Evolutionary conservation across 2,113 vertebrate species (phyloP).

Genomic region (Thinocorus orbignyianus): DNA sequence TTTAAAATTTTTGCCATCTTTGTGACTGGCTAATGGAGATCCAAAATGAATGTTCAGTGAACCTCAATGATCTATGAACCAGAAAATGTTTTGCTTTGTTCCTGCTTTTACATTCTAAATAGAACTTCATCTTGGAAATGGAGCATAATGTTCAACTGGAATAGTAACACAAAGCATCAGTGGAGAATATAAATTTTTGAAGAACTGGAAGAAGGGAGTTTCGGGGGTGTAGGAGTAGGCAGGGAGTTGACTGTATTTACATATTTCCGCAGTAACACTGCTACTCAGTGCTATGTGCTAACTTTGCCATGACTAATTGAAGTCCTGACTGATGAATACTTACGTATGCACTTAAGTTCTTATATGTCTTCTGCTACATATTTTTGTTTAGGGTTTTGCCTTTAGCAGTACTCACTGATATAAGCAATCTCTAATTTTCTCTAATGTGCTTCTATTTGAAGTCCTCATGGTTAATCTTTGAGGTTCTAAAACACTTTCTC

Average conservation of each 20-base stretch:
- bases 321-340: background rate
- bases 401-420: background rate
- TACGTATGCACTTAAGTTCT: background rate
- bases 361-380: background rate
- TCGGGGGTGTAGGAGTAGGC: accelerated
- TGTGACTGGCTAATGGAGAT: background rate
- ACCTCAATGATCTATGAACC: background rate
- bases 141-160: background rate
- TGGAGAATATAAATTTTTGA: background rate
- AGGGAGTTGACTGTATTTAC: background rate
- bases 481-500: background rate
- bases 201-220: background rate
- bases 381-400: background rate
- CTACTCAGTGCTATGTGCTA: background rate
- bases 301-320: background rate
- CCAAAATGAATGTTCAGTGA: background rate
- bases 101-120: background rate
- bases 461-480: background rate
- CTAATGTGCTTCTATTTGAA: background rate
- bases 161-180: background rate
- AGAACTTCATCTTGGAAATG: background rate
- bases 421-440: background rate
- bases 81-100: background rate
- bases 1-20: background rate
- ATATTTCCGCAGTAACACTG: background rate